Percentiles rank a stretch among this genome's conserved stretches.
phyloP scores from a whole-genome alignment of 2,113 vertebrate genomes.

The Xiphophorus hellerii region DNA sequence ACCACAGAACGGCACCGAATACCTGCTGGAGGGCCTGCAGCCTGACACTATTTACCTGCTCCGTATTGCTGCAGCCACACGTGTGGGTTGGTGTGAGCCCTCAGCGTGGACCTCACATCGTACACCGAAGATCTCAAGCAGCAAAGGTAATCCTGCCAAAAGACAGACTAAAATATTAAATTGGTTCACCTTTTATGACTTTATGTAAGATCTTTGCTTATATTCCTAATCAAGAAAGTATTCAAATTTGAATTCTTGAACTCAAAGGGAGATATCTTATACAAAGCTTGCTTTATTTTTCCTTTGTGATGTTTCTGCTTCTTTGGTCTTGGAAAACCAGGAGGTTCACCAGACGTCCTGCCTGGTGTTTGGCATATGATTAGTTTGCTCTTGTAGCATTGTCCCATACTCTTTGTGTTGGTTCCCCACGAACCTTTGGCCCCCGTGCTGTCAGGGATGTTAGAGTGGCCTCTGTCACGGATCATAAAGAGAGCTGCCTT shows the following conservation, averaged over 20 bases:
- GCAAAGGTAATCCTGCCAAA: constrained; percentile 83
- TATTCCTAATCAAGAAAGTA: neutral
- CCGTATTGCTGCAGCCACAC: constrained; percentile 90
- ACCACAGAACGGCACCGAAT: constrained; percentile 79
- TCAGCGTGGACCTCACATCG: constrained; percentile 94
- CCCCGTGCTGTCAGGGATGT: constrained; percentile 79
- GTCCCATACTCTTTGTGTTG: constrained; percentile 78
- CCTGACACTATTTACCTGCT: constrained; percentile 93
- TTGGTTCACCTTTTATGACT: neutral
- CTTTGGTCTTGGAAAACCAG: constrained; percentile 30
- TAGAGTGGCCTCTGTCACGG: constrained; percentile 79
- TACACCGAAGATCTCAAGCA: constrained; percentile 90
- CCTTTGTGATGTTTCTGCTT: constrained; percentile 17
- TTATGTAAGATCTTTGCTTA: no score
- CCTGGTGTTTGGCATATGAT: constrained; percentile 41
- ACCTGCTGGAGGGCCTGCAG: constrained; percentile 85
- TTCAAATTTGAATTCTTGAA: neutral
- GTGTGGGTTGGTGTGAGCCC: constrained; percentile 91
- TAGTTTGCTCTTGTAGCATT: constrained; percentile 72
- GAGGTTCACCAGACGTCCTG: constrained; percentile 43
- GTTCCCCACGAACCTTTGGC: constrained; percentile 80
- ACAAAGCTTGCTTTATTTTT: constrained; percentile 11
- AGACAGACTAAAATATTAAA: neutral
- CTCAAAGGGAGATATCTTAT: neutral
- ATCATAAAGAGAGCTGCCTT: constrained; percentile 78